Conservation (phyloP, 2,888 invertebrate genomes). For the Polyommatus icarus region DNA sequence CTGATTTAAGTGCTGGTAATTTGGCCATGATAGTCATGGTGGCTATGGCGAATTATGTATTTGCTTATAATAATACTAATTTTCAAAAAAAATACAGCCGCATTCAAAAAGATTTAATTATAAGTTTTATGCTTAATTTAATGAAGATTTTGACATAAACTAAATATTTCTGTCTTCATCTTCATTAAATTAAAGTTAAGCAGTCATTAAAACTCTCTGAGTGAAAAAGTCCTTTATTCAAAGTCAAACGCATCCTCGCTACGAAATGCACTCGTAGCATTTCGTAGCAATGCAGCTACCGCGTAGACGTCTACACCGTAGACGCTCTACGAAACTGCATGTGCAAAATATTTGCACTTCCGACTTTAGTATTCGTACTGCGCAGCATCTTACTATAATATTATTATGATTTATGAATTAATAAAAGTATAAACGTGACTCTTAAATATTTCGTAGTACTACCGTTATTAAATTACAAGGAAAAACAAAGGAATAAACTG, state of each 20-base stretch:
- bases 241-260: slow-evolving; percentile 42
- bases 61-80: no score
- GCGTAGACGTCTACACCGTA: slow-evolving; percentile 60
- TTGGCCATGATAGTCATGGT: no score
- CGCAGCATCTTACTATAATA: not conserved
- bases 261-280: slow-evolving; percentile 60
- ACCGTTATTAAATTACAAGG: no score
- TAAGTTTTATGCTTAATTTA: no score
- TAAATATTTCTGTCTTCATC: not conserved
- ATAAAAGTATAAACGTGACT: not conserved
- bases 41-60: no score
- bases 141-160: not conserved
- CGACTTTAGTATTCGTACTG: not conserved
- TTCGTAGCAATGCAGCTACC: slow-evolving; percentile 75
- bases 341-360: slow-evolving; percentile 52
- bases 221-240: not conserved
- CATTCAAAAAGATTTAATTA: not conserved
- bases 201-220: not conserved
- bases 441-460: no score
- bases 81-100: not conserved
- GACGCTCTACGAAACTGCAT: slow-evolving; percentile 71
- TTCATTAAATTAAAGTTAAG: not conserved
- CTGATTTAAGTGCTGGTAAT: no score
- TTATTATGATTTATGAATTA: no score
- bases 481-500: slow-evolving; percentile 49